Conservation (phyloP, 2,888 invertebrate species). For the Chaitophorus viminalis region DNA sequence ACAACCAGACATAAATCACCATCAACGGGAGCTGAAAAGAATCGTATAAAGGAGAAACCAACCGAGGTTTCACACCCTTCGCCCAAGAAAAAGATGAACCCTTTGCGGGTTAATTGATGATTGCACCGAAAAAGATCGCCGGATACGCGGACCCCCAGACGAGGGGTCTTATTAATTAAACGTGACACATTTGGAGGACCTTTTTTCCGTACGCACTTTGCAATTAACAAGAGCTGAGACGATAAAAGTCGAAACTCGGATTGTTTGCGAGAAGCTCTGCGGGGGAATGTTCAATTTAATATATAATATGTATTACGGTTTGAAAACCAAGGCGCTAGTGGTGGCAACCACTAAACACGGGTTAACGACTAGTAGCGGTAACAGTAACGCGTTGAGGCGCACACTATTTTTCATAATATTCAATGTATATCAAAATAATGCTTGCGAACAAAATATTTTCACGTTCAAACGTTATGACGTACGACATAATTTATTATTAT, state of each 20-base stretch:
- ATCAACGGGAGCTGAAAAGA: slow-evolving; percentile 56
- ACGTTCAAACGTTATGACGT: too few relatives aligned
- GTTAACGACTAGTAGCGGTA: slow-evolving; percentile 38
- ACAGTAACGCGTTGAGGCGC: slow-evolving; percentile 25
- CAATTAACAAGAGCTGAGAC: slow-evolving; percentile 48
- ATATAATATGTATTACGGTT: slow-evolving; percentile 35
- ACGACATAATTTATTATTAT: too few relatives aligned
- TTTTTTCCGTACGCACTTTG: slow-evolving; percentile 32
- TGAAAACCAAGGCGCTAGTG: slow-evolving; percentile 16
- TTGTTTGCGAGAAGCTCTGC: slow-evolving; percentile 16
- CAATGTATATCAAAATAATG: too few relatives aligned
- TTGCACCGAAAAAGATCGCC: slow-evolving; percentile 44
- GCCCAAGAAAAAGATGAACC: slow-evolving; percentile 61
- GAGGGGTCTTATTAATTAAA: slow-evolving; percentile 56
- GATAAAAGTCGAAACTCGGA: slow-evolving; percentile 58
- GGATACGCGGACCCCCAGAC: not conserved
- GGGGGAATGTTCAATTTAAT: slow-evolving; percentile 32
- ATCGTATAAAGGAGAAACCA: slow-evolving; percentile 39
- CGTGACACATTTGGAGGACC: slow-evolving; percentile 43
- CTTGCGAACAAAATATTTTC: too few relatives aligned
- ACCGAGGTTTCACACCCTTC: slow-evolving; percentile 51
- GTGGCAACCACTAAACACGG: slow-evolving; percentile 38
- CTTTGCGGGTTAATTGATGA: slow-evolving; percentile 60
- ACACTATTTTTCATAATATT: not conserved
- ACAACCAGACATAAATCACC: slow-evolving; percentile 58